These are phyloP conservation scores for Cirrhinus molitorella DNA, from an alignment of 2,797 vertebrate genomes.

Conservation along the genomic window DNA sequence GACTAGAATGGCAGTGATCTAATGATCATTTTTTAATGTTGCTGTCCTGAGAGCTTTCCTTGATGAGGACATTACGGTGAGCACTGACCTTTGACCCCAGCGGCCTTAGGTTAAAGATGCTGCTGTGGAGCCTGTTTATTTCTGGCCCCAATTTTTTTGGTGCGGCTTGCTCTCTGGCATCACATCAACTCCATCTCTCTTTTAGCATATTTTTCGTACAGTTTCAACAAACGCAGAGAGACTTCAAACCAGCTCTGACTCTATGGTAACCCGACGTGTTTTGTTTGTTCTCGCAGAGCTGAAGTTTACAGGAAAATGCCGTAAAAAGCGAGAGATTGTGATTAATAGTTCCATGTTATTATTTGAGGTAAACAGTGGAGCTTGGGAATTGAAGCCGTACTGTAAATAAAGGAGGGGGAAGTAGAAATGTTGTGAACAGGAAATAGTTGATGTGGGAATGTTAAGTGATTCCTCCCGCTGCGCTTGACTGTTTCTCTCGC, in stretches of 20 bases:
- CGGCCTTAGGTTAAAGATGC: neutral
- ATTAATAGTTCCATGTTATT: constrained; percentile 79
- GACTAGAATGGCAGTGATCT: neutral
- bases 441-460: constrained; percentile 61
- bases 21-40: neutral
- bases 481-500: constrained; percentile 30
- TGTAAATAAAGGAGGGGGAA: constrained; percentile 67
- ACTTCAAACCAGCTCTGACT: constrained; percentile 74
- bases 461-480: constrained; percentile 57
- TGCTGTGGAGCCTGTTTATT: neutral
- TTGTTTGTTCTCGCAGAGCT: constrained; percentile 77
- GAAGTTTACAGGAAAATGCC: constrained; percentile 80
- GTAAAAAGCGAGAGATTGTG: constrained; percentile 76
- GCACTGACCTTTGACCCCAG: neutral
- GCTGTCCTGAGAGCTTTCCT: neutral
- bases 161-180: neutral
- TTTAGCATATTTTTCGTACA: neutral
- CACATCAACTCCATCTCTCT: constrained; percentile 72
- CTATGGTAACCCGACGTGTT: constrained; percentile 80
- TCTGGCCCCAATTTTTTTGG: neutral
- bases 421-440: constrained; percentile 54
- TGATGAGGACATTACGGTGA: neutral
- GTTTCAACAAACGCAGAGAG: constrained; percentile 73
- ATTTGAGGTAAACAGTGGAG: constrained; percentile 79
- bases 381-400: constrained; percentile 73